These are phyloP conservation scores for Parapsyche elsis DNA, from an alignment of 1,140 invertebrate species.

Conservation along the genomic window DNA sequence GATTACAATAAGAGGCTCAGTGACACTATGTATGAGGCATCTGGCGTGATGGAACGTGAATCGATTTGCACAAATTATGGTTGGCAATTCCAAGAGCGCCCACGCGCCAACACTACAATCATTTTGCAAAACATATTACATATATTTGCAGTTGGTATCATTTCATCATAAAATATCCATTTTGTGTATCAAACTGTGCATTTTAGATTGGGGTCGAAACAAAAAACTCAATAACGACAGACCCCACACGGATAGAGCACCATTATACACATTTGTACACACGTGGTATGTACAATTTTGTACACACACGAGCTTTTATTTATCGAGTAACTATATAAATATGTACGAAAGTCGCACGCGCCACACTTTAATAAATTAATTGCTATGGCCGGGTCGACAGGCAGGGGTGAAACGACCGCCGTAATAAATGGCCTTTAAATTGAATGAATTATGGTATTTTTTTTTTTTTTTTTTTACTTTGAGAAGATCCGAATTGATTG, in stretches of 20 bases:
- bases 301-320: neutral
- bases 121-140: no score
- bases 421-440: conserved; percentile 27
- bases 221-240: no score
- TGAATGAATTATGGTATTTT: conserved; percentile 25
- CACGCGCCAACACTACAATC: neutral
- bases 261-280: no score
- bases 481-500: neutral
- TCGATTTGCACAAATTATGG: conserved; percentile 53
- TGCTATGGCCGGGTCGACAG: conserved; percentile 3
- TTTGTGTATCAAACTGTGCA: no score
- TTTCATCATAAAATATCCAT: no score
- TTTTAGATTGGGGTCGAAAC: no score
- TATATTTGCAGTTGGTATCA: no score
- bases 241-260: no score
- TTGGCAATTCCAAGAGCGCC: neutral
- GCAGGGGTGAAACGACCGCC: neutral
- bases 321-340: conserved; percentile 17
- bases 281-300: neutral
- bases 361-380: conserved; percentile 38
- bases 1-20: conserved; percentile 19
- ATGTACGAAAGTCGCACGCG: conserved; percentile 37
- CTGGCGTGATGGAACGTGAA: conserved; percentile 52
- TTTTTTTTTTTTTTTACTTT: no score
- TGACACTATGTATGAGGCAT: conserved; percentile 51